Percentiles rank a stretch among this genome's conserved stretches.
Conservation (phyloP, 1,140 invertebrate genomes). For the Drosophila punjabiensis region DNA sequence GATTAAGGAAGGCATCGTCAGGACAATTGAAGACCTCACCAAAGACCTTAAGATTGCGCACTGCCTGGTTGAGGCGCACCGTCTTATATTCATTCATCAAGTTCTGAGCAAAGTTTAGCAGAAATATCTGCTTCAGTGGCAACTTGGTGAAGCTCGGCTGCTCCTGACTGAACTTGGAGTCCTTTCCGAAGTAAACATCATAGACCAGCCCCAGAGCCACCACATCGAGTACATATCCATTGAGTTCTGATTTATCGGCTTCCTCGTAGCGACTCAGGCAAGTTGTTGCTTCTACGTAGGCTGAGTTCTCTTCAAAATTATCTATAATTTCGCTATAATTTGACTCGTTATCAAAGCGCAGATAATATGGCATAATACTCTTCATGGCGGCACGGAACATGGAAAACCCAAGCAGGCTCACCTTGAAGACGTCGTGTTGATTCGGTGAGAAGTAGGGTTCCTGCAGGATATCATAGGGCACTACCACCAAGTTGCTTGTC, state of each 20-base stretch:
- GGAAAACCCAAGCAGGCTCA: background rate
- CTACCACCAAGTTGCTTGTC: background rate
- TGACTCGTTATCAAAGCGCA: background rate
- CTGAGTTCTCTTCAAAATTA: background rate
- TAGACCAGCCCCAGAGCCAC: background rate
- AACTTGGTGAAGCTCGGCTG: background rate
- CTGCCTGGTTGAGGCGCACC: background rate
- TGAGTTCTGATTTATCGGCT: background rate
- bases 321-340: background rate
- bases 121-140: background rate
- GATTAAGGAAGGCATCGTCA: background rate
- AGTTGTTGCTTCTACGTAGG: background rate
- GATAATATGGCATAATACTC: background rate
- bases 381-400: background rate
- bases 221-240: background rate
- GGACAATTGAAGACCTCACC: conserved; percentile 7
- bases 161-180: background rate
- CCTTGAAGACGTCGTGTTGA: conserved; percentile 9
- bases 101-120: background rate
- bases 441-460: conserved; percentile 1
- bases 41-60: conserved; percentile 4
- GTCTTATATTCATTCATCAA: background rate
- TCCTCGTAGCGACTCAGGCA: background rate
- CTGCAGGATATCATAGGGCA: conserved; percentile 3
- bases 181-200: background rate